Evolutionary conservation across 2,888 invertebrate species (phyloP), one percentile per base, ranked within the genome.

Genomic region (Macropis europaea): DNA sequence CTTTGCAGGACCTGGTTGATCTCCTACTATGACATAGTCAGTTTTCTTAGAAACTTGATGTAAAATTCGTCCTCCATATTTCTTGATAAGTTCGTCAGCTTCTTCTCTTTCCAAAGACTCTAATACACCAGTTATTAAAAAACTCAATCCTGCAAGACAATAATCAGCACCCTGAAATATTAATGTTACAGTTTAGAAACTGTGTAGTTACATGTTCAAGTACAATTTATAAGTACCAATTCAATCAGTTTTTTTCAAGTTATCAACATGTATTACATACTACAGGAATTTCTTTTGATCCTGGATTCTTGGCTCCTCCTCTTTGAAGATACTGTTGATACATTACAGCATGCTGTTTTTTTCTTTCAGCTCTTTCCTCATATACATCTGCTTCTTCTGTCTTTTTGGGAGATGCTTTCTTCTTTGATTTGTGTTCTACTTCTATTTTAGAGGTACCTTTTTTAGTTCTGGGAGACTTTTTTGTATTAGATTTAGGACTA

Each of bases 61-160:
- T 69, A 95, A 95, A 1, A 95, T 92, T 85, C 93, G 93, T 0
- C 97, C 98, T 0, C 97, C 97, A 88, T 95, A 95, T 78, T 94
- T 93, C 62, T 93, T 93, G 11, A 98, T 93, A 4, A 97, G 91
- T 0, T 92, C 93, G 32, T 92, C 92, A 3, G 95, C 93, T 83
- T 97, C 97, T 3, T 97, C 96, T 11, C 95, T 92, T 82, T 97
- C 97, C 78, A 98, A 91, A 0, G 97, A 97, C 85, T 98, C 97
- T 45, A 97, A 90, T 1, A 97, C 95, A 30, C 97, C 98, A 36
- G 97, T 97, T 54, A 97, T 90, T 3, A 96, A 88, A 84, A 97
- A 96, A 3, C 93, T 93, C 60, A 93, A 90, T 56, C 95, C 93
- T 53, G 92, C 92, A 2, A 97, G 90, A 86, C 96, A 96, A 85